phyloP scores from a whole-genome alignment of 2,113 vertebrate species.

The Columbina picui region DNA sequence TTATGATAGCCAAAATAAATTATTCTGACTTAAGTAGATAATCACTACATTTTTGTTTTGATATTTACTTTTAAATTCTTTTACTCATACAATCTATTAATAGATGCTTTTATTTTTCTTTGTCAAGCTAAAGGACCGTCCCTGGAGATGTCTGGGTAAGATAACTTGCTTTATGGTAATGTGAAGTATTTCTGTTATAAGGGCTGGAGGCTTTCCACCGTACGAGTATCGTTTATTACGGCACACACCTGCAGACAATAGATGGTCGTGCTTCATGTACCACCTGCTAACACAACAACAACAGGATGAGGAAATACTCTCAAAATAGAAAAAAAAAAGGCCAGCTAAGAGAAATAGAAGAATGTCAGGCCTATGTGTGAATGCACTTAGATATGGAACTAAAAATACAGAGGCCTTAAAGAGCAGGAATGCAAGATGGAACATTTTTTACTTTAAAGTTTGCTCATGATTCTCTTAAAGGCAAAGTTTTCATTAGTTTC shows the following conservation, averaged over 20 bases:
- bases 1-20: neutral
- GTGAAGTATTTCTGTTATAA: neutral
- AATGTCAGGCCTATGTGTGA: neutral
- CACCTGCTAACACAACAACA: slow-evolving; percentile 44
- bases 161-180: neutral
- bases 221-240: neutral
- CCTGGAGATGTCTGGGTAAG: slow-evolving; percentile 79
- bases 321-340: neutral
- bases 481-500: neutral
- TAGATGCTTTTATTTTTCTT: slow-evolving; percentile 28
- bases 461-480: neutral
- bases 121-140: slow-evolving; percentile 74
- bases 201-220: neutral
- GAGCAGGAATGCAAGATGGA: neutral
- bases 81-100: neutral
- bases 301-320: slow-evolving; percentile 51
- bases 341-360: neutral
- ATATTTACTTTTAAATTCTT: neutral
- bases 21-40: neutral
- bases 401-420: neutral
- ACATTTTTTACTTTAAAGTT: neutral
- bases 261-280: neutral
- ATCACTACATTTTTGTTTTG: neutral
- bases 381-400: neutral
- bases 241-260: slow-evolving; percentile 51